Evolutionary conservation across 2,888 invertebrate genomes (phyloP), one percentile per base, ranked within the genome.

Genomic region (Fissipunctia ypsillon): DNA sequence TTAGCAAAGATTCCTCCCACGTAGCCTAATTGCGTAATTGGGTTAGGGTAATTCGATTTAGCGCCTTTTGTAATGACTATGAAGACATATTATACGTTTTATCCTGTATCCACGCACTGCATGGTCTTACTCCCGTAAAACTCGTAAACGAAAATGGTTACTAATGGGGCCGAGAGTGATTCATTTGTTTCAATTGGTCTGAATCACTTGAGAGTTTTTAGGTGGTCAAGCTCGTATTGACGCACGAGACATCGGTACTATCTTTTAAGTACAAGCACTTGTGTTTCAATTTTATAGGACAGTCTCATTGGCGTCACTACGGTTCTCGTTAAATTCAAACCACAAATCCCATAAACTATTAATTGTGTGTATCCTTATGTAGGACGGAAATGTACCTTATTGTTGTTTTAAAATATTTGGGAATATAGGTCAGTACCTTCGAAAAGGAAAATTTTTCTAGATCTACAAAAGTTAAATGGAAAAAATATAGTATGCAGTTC

Each of bases 121-220:
- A 12, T 31, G 57, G 22, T 28, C 38, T 0, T 28, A 57, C 38
- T 69, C 67, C 71, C 65, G 41, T 69, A 72, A 74, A 78, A 72
- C n/a, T 68, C 43, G 48, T 31, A 67, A 63, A 69, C 31, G 50
- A 65, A 81, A 59, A 71, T 73, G 69, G 64, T 59, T 61, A 70
- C 56, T 75, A 79, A 83, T 78, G 78, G 67, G 79, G 68, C 68
- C 63, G 45, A 38, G 16, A 48, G 80, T 91, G 90, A 92, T 81
- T 92, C 91, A 91, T 81, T 61, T 41, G 70, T 31, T 78, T 80
- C 69, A 89, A 87, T 86, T 87, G 77, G 64, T 81, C 80, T 93
- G 92, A 93, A 88, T 93, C 92, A 93, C 86, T 86, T 84, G 43
- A 70, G 67, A 85, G 78, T 83, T 89, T 89, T 88, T 54, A 71